A percentile compares a stretch with the other conserved stretches of the same genome.
phyloP scores from a whole-genome alignment of 2,797 vertebrate genomes.

The Gallinago solitaria region DNA sequence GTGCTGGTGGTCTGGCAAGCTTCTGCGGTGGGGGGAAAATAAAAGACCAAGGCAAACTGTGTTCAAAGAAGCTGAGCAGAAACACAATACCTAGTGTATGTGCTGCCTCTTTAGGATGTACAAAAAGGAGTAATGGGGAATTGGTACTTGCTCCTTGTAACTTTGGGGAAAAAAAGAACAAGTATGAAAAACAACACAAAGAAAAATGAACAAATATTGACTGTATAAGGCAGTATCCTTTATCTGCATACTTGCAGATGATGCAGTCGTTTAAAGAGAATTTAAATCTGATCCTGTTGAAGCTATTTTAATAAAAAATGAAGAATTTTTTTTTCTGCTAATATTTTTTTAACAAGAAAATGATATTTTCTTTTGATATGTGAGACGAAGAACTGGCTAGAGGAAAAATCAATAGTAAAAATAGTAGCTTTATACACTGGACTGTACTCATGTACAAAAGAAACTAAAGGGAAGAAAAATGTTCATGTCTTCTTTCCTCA shows the following conservation, averaged over 20 bases:
- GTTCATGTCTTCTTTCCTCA: not conserved
- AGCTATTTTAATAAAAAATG: not conserved
- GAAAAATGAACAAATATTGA: not conserved
- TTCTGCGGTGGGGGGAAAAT: not conserved
- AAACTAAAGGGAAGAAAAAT: not conserved
- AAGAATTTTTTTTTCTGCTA: not conserved
- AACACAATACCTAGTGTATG: not conserved
- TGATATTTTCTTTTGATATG: not conserved
- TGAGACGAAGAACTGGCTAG: not conserved
- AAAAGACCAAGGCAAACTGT: not conserved
- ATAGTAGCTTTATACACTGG: not conserved
- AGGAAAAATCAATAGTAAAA: not conserved
- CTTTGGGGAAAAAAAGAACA: not conserved
- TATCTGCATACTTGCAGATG: not conserved
- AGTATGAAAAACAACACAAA: not conserved
- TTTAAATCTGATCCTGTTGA: not conserved
- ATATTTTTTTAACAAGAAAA: not conserved
- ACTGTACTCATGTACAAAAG: not conserved
- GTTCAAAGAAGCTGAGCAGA: not conserved
- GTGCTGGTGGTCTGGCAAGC: constrained; percentile 10
- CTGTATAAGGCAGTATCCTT: not conserved
- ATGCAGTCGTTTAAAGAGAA: not conserved
- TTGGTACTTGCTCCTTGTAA: not conserved
- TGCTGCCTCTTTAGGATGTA: not conserved
- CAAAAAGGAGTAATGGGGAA: not conserved